Evolutionary conservation across 2,888 invertebrate genomes (phyloP).

Genomic region (Hirtodrosophila alboralis): DNA sequence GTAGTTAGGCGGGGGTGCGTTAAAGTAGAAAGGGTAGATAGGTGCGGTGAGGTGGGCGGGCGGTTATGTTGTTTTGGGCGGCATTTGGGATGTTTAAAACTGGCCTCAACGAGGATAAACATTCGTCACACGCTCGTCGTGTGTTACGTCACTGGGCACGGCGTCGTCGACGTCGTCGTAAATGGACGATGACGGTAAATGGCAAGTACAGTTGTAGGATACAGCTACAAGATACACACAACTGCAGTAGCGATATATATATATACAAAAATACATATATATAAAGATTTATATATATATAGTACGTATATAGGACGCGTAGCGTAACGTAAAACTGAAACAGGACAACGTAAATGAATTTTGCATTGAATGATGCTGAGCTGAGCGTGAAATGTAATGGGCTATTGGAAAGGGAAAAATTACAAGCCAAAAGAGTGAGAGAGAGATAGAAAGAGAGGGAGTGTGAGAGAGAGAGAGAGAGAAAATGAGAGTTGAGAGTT

Average conservation of each 20-base stretch:
- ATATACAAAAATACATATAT: constrained; percentile 3
- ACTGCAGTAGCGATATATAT: background rate
- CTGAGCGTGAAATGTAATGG: constrained; percentile 19
- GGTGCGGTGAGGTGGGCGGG: background rate
- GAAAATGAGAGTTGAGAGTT: background rate
- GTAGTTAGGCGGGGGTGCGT: background rate
- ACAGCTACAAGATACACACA: constrained; percentile 15
- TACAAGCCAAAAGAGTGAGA: background rate
- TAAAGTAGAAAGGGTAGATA: background rate
- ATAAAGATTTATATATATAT: constrained; percentile 9
- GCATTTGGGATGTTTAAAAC: too few species aligned
- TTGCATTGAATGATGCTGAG: constrained; percentile 75
- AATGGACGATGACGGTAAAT: constrained; percentile 62
- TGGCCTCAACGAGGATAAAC: constrained; percentile 49
- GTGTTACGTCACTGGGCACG: constrained; percentile 65
- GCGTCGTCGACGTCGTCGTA: too few species aligned
- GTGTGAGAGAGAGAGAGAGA: background rate
- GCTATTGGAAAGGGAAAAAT: constrained; percentile 5
- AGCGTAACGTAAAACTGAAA: constrained; percentile 76
- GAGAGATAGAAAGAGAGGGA: background rate
- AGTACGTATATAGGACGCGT: constrained; percentile 62
- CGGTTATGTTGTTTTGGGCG: too few species aligned
- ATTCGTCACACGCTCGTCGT: constrained; percentile 63
- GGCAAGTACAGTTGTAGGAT: constrained; percentile 32
- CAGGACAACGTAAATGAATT: constrained; percentile 79